These are phyloP conservation scores for Sanderia malayensis DNA, from an alignment of 30 jellyfish, hydroid and myxozoan genomes.

Conservation along the genomic window DNA sequence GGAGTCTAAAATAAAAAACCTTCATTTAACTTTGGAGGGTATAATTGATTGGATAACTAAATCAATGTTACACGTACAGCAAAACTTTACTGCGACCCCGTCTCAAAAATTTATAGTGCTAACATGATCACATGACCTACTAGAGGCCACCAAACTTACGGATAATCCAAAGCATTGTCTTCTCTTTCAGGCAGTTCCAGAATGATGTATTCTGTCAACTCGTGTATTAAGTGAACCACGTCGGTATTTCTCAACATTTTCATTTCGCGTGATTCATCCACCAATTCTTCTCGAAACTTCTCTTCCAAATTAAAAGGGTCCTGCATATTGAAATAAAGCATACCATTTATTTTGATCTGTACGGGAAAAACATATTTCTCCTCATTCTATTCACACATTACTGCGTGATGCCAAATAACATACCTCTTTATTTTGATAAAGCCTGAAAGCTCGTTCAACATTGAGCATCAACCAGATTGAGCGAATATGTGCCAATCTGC, in stretches of 20 bases:
- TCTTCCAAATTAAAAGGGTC: constrained; percentile 37
- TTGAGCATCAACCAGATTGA: constrained; percentile 69
- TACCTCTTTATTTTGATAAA: constrained; percentile 43
- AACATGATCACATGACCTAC: too few relatives aligned
- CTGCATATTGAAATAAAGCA: too few relatives aligned
- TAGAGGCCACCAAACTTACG: constrained; percentile 31
- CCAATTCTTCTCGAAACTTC: constrained; percentile 15
- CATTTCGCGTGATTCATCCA: background rate
- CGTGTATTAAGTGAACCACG: constrained; percentile 29
- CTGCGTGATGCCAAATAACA: too few relatives aligned
- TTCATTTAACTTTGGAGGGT: too few relatives aligned
- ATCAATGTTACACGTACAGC: too few relatives aligned
- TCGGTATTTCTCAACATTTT: constrained; percentile 35
- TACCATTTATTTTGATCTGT: too few relatives aligned
- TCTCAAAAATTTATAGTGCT: too few relatives aligned
- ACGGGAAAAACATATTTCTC: too few relatives aligned
- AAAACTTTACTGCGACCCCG: too few relatives aligned
- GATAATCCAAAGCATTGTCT: constrained; percentile 14
- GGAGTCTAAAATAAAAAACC: constrained; percentile 11
- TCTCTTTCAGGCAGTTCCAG: constrained; percentile 32
- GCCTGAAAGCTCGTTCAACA: constrained; percentile 54
- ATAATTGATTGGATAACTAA: too few relatives aligned
- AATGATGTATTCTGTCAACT: constrained; percentile 57
- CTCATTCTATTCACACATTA: too few relatives aligned
- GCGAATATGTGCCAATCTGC: constrained; percentile 64